A percentile compares a stretch with the other conserved stretches of the same genome.
phyloP scores from a whole-genome alignment of 2,888 invertebrate species.

The Margaritifera margaritifera region DNA sequence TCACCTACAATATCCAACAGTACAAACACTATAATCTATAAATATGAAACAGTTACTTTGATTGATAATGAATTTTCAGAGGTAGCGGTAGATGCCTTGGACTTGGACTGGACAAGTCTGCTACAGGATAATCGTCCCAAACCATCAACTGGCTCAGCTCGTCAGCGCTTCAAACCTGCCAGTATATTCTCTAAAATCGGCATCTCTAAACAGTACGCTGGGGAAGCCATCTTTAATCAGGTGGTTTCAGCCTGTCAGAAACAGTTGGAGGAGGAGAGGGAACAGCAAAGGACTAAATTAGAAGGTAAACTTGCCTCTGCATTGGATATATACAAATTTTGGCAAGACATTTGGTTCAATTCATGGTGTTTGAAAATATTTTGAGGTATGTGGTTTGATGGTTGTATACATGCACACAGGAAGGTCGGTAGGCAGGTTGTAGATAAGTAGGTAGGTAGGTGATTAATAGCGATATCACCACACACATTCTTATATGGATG shows the following conservation, averaged over 20 bases:
- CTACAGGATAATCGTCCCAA: conserved; percentile 69
- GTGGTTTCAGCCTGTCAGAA: conserved; percentile 61
- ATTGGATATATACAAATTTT: no score
- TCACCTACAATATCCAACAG: no score
- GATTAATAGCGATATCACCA: no score
- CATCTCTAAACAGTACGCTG: conserved; percentile 85
- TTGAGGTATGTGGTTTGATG: no score
- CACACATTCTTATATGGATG: no score
- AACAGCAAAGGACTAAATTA: no score
- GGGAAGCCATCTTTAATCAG: conserved; percentile 77
- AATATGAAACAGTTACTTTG: background rate
- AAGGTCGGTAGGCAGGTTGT: no score
- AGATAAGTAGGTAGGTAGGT: no score
- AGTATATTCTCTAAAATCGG: conserved; percentile 87
- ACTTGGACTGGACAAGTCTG: conserved; percentile 95
- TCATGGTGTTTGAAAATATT: no score
- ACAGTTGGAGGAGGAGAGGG: conserved; percentile 50
- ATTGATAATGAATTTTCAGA: conserved; percentile 64
- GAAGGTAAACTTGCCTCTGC: no score
- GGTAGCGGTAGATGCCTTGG: conserved; percentile 89
- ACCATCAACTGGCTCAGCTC: conserved; percentile 76
- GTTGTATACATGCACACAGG: no score
- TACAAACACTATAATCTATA: background rate
- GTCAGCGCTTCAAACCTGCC: conserved; percentile 87
- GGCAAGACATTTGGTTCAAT: no score